Evolutionary conservation across 2,888 invertebrate genomes (phyloP), one percentile per base, ranked within the genome.

Genomic region (Polydrusus cervinus): DNA sequence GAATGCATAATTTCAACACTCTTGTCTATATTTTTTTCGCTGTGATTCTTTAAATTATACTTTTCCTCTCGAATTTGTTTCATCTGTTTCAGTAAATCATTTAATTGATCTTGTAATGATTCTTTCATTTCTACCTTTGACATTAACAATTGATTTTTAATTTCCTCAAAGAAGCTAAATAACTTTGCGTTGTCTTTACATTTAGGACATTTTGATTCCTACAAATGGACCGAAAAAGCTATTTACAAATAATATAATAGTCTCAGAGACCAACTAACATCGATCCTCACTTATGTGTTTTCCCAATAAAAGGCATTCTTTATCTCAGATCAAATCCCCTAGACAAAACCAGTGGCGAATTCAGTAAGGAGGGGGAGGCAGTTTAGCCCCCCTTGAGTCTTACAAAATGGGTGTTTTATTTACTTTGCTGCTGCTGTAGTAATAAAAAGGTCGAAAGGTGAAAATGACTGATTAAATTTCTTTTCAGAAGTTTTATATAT

Each of bases 171-270:
- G 38, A 30, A 8, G n/a, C 3, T 38, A n/a, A 38, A 38, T 16
- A 60, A 38, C 18, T 60, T 38, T 18, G 38, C 1, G 25, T 38
- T 38, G 18, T 60, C 13, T 14, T 13, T 16, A n/a, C 55, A 55
- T 55, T 60, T 60, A 14, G 11, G 34, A 60, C 57, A 60, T 1
- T 60, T 60, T 16, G 34, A 14, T 60, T 38, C 38, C 57, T 60
- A 38, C 16, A 60, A 60, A 38, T 60, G 14, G 14, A 5, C 25
- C 25, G 14, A 14, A 30, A n/a, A 53, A 16, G 51, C 51, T 45
- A 45, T 13, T 45, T n/a, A 45, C 14, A 13, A 25, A 3, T 25
- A 25, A 25, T 3, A 25, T 25, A 25, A n/a, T n/a, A n/a, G n/a
- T n/a, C n/a, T n/a, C n/a, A n/a, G n/a, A n/a, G n/a, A n/a, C n/a